Conservation (phyloP, 2,888 invertebrate genomes). For the Scaeva pyrastri region DNA sequence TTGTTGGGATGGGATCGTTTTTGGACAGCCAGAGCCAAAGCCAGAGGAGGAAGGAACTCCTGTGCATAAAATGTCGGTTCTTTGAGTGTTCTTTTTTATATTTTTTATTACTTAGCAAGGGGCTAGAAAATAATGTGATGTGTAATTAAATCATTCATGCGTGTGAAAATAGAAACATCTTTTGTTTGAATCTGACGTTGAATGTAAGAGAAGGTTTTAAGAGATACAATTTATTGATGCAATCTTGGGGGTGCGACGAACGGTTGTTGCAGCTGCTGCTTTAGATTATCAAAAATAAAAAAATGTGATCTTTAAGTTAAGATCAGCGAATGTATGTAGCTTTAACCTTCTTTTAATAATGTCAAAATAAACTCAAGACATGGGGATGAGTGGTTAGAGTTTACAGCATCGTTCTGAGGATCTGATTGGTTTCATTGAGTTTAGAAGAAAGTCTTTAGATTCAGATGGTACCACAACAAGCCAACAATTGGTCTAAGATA, state of each 20-base stretch:
- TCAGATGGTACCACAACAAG: too few relatives aligned
- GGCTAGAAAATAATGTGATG: conserved; percentile 56
- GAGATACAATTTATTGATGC: not conserved
- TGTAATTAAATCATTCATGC: conserved; percentile 75
- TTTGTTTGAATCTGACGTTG: not conserved
- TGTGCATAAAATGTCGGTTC: conserved; percentile 46
- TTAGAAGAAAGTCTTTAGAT: too few relatives aligned
- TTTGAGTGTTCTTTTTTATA: conserved; percentile 46
- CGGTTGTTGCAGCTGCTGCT: conserved; percentile 47
- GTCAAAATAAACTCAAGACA: too few relatives aligned
- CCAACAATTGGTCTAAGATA: too few relatives aligned
- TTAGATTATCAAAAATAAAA: conserved; percentile 1
- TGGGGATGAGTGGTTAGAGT: too few relatives aligned
- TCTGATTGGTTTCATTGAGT: too few relatives aligned
- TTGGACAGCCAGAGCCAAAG: too few relatives aligned
- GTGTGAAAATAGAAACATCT: conserved; percentile 64
- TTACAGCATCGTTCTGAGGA: too few relatives aligned
- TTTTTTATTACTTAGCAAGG: not conserved
- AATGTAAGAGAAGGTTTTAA: not conserved
- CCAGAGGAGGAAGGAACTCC: conserved; percentile 54
- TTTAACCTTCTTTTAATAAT: too few relatives aligned
- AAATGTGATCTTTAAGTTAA: not conserved
- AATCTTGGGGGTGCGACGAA: conserved; percentile 31
- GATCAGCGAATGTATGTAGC: too few relatives aligned
- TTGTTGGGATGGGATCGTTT: conserved; percentile 22